Evolutionary conservation across 2,888 invertebrate genomes (phyloP).

Genomic region (Hemithea aestivaria): DNA sequence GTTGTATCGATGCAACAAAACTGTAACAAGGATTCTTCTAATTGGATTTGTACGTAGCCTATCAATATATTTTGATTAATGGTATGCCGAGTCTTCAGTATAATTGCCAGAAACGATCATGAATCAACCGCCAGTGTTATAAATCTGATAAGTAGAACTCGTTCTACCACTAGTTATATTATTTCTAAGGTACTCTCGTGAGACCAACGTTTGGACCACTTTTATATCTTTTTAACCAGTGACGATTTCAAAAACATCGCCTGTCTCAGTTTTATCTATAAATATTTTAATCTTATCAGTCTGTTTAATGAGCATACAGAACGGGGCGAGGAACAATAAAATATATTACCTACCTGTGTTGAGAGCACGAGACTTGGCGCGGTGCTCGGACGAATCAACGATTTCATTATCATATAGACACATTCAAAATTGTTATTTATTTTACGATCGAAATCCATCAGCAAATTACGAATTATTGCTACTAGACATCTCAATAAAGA

Average conservation of each 20-base stretch:
- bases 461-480: constrained; percentile 35
- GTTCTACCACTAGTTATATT: constrained; percentile 41
- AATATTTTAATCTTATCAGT: constrained; percentile 51
- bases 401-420: constrained; percentile 8
- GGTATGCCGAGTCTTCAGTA: constrained; percentile 51
- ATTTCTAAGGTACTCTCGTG: constrained; percentile 24
- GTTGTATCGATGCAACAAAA: constrained; percentile 55
- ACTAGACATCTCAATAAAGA: constrained; percentile 30
- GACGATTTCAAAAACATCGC: constrained; percentile 13
- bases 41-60: constrained; percentile 73
- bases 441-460: constrained; percentile 17
- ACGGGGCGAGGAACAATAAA: constrained; percentile 38
- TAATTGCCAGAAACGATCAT: constrained; percentile 72
- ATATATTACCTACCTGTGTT: constrained; percentile 41
- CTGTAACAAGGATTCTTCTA: constrained; percentile 69
- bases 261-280: constrained; percentile 33
- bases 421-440: constrained; percentile 10
- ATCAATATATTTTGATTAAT: constrained; percentile 76
- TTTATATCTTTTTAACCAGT: constrained; percentile 15
- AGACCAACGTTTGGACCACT: constrained; percentile 12
- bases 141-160: constrained; percentile 68
- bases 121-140: constrained; percentile 70
- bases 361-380: constrained; percentile 14
- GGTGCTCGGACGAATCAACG: constrained; percentile 2
- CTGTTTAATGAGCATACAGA: constrained; percentile 41